A percentile compares a stretch with the other conserved stretches of the same genome.
Evolutionary conservation across 1,140 invertebrate species (phyloP).

Genomic region (Nymphalis io): DNA sequence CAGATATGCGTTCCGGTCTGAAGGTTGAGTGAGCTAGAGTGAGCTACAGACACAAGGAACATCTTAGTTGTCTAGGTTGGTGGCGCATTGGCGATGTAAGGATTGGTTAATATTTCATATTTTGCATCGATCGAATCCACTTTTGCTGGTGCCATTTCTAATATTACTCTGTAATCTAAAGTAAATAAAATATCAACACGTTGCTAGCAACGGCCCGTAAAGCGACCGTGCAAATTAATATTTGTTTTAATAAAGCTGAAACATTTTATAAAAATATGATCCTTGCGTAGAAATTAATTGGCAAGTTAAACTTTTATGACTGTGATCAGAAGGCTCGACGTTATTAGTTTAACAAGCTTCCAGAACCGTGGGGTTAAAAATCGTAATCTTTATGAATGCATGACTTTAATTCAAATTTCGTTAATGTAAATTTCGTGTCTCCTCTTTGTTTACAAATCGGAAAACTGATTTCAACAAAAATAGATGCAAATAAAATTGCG

Average conservation of each 20-base stretch:
- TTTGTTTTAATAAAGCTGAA: conserved; percentile 69
- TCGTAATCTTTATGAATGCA: neutral
- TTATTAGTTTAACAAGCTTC: conserved; percentile 63
- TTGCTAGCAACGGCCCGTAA: conserved; percentile 57
- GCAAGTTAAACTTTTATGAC: conserved; percentile 64
- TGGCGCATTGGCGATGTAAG: too few relatives aligned
- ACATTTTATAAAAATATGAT: conserved; percentile 70
- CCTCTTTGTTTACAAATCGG: too few relatives aligned
- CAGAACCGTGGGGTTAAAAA: conserved; percentile 51
- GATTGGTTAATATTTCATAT: too few relatives aligned
- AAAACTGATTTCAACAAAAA: too few relatives aligned
- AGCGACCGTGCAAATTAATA: conserved; percentile 61
- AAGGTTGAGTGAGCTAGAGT: too few relatives aligned
- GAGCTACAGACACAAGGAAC: too few relatives aligned
- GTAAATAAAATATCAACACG: conserved; percentile 75
- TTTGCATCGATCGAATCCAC: neutral
- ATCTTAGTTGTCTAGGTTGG: too few relatives aligned
- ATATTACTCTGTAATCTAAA: conserved; percentile 11
- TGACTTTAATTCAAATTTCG: too few relatives aligned
- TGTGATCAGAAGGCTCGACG: conserved; percentile 44
- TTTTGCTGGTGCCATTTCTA: neutral
- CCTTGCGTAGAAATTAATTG: conserved; percentile 66
- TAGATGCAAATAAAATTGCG: too few relatives aligned
- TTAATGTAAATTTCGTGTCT: too few relatives aligned
- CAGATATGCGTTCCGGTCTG: too few relatives aligned